phyloP scores from a whole-genome alignment of 2,888 invertebrate genomes.

The Aspidiotus destructor region DNA sequence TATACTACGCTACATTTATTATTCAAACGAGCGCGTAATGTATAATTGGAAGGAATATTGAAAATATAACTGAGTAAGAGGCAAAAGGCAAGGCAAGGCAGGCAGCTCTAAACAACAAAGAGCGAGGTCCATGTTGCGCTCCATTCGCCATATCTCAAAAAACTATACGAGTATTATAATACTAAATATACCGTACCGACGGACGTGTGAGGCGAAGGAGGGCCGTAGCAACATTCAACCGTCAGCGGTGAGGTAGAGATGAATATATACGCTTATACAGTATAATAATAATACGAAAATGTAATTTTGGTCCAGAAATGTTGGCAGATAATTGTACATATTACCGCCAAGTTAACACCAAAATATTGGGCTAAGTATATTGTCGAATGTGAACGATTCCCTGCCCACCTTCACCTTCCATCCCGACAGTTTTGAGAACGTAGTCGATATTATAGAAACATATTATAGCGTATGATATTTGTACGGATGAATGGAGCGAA shows the following conservation, averaged over 20 bases:
- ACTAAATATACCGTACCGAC: neutral
- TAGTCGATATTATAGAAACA: too few species aligned
- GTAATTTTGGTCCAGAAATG: constrained; percentile 14
- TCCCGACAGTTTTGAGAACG: too few species aligned
- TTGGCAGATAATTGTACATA: constrained; percentile 16
- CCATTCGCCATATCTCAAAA: constrained; percentile 1
- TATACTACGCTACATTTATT: constrained; percentile 10
- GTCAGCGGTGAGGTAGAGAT: neutral
- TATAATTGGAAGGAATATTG: constrained; percentile 11
- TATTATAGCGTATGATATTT: too few species aligned
- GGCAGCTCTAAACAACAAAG: neutral
- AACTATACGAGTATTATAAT: neutral
- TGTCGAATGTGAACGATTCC: constrained; percentile 10
- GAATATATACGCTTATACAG: neutral
- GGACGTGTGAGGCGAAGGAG: neutral
- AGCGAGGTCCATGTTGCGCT: neutral
- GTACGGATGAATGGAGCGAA: too few species aligned
- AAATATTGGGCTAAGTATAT: constrained; percentile 15
- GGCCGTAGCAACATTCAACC: neutral
- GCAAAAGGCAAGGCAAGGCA: neutral
- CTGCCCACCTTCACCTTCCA: neutral
- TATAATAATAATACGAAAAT: constrained; percentile 5
- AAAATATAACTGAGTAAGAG: neutral
- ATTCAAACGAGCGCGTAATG: constrained; percentile 15
- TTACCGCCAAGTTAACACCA: constrained; percentile 16